phyloP scores from a whole-genome alignment of 37 sponge, comb jelly and placozoan genomes.

The Ianthella basta region DNA sequence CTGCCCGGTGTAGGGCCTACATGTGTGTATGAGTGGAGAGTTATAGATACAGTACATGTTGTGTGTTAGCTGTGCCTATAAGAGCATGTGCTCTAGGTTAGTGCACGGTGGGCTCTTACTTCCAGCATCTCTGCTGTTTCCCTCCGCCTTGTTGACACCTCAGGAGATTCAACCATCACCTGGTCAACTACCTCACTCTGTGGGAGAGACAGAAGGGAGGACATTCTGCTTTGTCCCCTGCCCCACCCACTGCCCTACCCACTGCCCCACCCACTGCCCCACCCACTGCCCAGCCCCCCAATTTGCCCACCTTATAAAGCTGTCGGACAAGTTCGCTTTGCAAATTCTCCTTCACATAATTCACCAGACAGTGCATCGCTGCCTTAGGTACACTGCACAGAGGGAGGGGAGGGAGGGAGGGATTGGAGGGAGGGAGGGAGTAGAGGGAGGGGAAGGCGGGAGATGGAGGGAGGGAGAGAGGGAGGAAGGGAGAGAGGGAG shows the following conservation, averaged over 20 bases:
- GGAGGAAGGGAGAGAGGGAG: no score
- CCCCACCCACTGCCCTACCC: no score
- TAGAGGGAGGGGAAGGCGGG: no score
- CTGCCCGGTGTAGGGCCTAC: conserved; percentile 79
- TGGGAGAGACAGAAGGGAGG: background rate
- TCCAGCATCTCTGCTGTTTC: conserved; percentile 84
- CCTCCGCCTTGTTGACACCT: conserved; percentile 55
- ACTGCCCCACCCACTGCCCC: no score
- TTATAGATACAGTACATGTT: no score
- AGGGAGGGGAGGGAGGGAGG: background rate
- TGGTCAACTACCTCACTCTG: conserved; percentile 73
- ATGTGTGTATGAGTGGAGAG: no score
- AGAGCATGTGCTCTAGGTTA: background rate
- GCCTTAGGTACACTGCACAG: conserved; percentile 85
- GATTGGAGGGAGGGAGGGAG: no score
- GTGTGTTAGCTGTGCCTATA: no score
- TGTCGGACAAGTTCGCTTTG: conserved; percentile 88
- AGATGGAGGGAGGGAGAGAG: background rate
- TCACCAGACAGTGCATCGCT: conserved; percentile 97
- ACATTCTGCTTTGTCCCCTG: no score
- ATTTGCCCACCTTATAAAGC: conserved; percentile 71
- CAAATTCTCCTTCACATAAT: conserved; percentile 80
- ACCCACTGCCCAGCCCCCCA: background rate
- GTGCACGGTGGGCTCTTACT: background rate
- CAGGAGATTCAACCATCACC: conserved; percentile 79